Evolutionary conservation across 2,113 vertebrate genomes (phyloP).

Genomic region (Balaenoptera acutorostrata): DNA sequence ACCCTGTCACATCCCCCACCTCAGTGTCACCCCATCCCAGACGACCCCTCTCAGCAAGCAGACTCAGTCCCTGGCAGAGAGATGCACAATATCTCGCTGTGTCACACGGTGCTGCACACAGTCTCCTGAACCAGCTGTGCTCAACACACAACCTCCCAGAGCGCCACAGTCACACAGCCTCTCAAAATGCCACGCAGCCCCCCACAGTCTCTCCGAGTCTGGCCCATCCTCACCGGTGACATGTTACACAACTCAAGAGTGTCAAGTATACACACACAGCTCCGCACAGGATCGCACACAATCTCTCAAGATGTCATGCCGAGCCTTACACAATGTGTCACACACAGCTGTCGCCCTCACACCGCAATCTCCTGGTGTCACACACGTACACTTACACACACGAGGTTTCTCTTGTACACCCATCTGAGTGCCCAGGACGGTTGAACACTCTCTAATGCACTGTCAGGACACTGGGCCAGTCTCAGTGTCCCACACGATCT

Average conservation of each 20-base stretch:
- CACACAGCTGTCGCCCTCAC: background rate
- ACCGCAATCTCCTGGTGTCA: background rate
- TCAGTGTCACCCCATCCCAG: background rate
- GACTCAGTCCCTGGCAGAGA: background rate
- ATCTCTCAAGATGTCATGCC: background rate
- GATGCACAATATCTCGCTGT: rapidly evolving
- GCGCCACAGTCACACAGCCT: background rate
- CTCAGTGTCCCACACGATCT: background rate
- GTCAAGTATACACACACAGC: background rate
- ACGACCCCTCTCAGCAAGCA: background rate
- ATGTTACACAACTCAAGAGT: background rate
- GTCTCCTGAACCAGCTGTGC: background rate
- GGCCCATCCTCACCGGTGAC: background rate
- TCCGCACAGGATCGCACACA: background rate
- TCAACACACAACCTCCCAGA: background rate
- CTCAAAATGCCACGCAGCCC: background rate
- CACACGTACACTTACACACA: background rate
- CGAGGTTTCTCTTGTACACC: background rate
- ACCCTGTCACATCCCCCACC: background rate
- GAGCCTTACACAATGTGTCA: too few species aligned
- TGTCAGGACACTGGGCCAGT: background rate
- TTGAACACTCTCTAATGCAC: background rate
- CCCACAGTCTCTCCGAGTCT: background rate
- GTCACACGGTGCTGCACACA: background rate
- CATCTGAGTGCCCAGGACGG: background rate